Base-by-base conservation (phyloP, 2,888 invertebrate genomes). In the Merodon equestris region DNA sequence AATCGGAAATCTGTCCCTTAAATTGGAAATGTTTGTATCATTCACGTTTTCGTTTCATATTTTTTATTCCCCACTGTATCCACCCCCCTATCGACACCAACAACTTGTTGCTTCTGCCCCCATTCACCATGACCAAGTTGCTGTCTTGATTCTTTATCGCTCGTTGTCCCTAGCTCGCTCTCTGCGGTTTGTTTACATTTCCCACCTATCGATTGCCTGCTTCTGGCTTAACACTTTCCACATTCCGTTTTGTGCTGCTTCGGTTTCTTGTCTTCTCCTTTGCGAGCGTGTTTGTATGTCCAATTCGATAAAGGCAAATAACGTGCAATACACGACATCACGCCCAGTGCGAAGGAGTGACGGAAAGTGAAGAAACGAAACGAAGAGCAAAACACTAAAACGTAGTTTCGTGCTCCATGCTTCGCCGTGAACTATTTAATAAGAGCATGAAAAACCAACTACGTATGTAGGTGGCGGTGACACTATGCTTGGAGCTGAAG, bases 401-500 rank as follows among this genome's bases (percentile, higher is more conserved):
- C 27, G 27, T 7, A 27, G 27, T 7, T 27, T 27, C 7, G 27
- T 27, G 3, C 27, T 27, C 27, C n/a, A n/a, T n/a, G n/a, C n/a
- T n/a, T 13, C 19, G 27, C 42, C 34, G 44, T 19, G 40, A 64
- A 53, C 66, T 48, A 53, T 60, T n/a, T n/a, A n/a, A 67, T 36
- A 61, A 45, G 61, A 66, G 42, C 67, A 60, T 36, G 45, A 12
- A 18, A 14, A 36, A 18, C 45, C 61, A 17, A 45, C 36, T 19
- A 38, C 1, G 44, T 38, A 50, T 48, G 75, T 75, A 75, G 75
- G 74, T 68, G 63, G 58, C 64, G 47, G 63, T 70, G 64, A 70
- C 74, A 75, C 61, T 75, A 36, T 60, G 58, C 47, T 75, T 70
- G 70, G 75, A 75, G 75, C 70, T 70, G 64, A 64, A 60, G 54